phyloP scores from a whole-genome alignment of 2,113 vertebrate species.

The Bagarius yarrelli region DNA sequence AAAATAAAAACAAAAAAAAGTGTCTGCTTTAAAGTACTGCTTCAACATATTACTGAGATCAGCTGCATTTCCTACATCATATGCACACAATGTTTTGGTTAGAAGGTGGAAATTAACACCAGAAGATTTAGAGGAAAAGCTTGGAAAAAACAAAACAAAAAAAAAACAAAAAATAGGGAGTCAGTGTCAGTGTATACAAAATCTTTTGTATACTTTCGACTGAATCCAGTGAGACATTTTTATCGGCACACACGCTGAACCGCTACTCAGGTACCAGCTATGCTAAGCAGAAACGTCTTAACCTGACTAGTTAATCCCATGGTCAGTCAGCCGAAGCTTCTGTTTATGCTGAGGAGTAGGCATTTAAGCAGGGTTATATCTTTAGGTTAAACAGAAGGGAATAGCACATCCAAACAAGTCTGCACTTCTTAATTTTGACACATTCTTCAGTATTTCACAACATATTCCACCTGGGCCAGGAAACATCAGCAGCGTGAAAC shows the following conservation, averaged over 20 bases:
- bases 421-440: not conserved
- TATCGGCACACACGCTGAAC: not conserved
- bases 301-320: not conserved
- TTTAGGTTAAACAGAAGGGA: not conserved
- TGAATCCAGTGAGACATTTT: not conserved
- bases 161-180: too few relatives aligned
- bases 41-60: not conserved
- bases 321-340: not conserved
- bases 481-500: constrained; percentile 1
- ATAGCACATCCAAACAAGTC: constrained; percentile 19
- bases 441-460: constrained; percentile 33
- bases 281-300: not conserved
- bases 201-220: not conserved
- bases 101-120: not conserved
- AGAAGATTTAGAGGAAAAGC: not conserved
- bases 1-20: not conserved
- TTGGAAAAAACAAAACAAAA: too few relatives aligned
- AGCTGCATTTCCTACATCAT: not conserved
- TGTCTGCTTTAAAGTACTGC: not conserved
- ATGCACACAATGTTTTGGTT: too few relatives aligned
- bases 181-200: too few relatives aligned
- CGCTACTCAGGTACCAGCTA: not conserved
- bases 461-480: constrained; percentile 23
- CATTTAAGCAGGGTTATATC: not conserved
- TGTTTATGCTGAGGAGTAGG: not conserved